These are phyloP conservation scores for Acholoe squamosa DNA, from an alignment of 2,888 invertebrate genomes.

Conservation along the genomic window DNA sequence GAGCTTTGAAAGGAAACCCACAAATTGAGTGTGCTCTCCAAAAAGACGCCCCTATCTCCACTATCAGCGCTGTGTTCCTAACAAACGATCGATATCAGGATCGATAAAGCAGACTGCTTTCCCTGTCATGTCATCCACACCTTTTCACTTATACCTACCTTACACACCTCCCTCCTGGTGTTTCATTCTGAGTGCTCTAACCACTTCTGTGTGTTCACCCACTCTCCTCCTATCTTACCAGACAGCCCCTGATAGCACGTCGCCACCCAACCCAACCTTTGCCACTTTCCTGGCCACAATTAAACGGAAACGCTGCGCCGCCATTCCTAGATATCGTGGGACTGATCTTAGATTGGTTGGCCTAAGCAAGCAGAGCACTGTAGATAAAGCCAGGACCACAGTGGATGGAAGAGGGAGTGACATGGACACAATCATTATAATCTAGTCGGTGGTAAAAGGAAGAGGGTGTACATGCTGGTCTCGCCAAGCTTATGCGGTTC, in stretches of 20 bases:
- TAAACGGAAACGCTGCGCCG: constrained; percentile 24
- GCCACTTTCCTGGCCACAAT: constrained; percentile 40
- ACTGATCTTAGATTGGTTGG: constrained; percentile 44
- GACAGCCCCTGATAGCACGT: neutral
- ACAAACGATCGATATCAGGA: too few relatives aligned
- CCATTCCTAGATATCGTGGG: constrained; percentile 5
- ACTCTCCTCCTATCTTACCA: neutral
- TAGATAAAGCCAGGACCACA: constrained; percentile 4
- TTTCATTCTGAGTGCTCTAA: neutral
- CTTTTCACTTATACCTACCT: neutral
- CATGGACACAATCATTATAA: constrained; percentile 7
- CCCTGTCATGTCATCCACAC: neutral
- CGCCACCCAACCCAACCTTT: constrained; percentile 36
- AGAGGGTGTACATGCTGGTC: too few relatives aligned
- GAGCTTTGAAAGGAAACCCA: too few relatives aligned
- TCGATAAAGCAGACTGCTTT: too few relatives aligned
- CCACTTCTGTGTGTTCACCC: neutral
- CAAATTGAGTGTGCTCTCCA: too few relatives aligned
- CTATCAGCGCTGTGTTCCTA: too few relatives aligned
- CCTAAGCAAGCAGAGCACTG: constrained; percentile 45
- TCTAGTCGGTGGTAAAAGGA: neutral
- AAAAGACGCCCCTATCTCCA: too few relatives aligned
- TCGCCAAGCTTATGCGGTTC: too few relatives aligned
- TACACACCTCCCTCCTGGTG: too few relatives aligned
- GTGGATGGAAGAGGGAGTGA: neutral